A percentile compares a stretch with the other conserved stretches of the same genome.
phyloP scores from a whole-genome alignment of 2,888 invertebrate species.

The Yponomeuta plumbellus region DNA sequence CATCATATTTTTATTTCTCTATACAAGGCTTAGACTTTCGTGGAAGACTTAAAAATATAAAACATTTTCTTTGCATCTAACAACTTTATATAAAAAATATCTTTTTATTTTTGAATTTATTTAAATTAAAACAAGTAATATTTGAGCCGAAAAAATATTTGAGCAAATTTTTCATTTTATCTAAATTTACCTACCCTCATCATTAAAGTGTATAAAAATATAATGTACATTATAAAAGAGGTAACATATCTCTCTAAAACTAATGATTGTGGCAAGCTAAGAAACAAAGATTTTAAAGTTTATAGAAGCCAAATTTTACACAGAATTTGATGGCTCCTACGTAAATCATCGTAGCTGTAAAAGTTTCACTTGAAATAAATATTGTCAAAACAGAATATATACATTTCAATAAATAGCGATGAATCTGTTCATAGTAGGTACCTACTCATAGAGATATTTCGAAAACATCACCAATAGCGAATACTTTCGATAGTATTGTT shows the following conservation, averaged over 20 bases:
- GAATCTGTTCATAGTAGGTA: too few species aligned
- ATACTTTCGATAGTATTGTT: too few species aligned
- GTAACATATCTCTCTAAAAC: background rate
- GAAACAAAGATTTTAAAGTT: background rate
- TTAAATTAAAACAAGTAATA: background rate
- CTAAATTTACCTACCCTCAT: background rate
- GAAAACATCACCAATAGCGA: too few species aligned
- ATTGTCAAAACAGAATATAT: too few species aligned
- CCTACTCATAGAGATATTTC: too few species aligned
- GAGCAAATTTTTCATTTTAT: conserved; percentile 4
- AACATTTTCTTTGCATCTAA: background rate
- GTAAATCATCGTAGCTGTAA: too few species aligned
- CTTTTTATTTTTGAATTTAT: background rate
- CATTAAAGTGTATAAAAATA: conserved; percentile 1
- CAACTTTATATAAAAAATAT: background rate
- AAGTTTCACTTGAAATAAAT: too few species aligned
- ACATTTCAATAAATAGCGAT: too few species aligned
- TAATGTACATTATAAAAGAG: conserved; percentile 6
- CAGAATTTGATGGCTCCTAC: too few species aligned
- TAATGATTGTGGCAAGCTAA: conserved; percentile 7
- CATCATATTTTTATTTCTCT: background rate
- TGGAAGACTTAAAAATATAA: background rate
- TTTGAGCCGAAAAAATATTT: conserved; percentile 10
- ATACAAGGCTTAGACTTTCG: background rate
- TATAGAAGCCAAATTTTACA: too few species aligned